These are phyloP conservation scores for Xestoiulus laeticollis DNA, from an alignment of 2,888 invertebrate species.

Conservation along the genomic window DNA sequence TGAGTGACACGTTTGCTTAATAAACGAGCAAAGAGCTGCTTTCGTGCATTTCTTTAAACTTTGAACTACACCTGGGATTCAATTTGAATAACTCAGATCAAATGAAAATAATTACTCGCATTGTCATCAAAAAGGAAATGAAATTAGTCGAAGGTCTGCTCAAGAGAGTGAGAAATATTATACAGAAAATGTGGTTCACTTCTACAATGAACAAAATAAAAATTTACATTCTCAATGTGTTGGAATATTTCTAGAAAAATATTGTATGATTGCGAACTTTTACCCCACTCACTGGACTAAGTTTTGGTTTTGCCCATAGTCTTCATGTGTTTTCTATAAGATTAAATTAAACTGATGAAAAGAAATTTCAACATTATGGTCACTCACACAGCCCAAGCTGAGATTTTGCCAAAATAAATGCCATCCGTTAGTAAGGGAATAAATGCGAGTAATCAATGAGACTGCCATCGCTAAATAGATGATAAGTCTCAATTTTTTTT, in stretches of 20 bases:
- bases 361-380: not conserved
- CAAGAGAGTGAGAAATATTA: not conserved
- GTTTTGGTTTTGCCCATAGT: not conserved
- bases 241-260: not conserved
- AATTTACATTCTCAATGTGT: not conserved
- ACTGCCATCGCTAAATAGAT: not conserved
- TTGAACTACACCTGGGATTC: not conserved
- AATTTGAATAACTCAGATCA: not conserved
- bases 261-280: not conserved
- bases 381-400: slow-evolving; percentile 41
- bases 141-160: not conserved
- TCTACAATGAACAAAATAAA: not conserved
- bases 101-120: slow-evolving; percentile 15
- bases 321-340: not conserved
- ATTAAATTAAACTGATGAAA: not conserved
- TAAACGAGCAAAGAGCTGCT: slow-evolving; percentile 45
- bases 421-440: slow-evolving; percentile 24
- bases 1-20: slow-evolving; percentile 47
- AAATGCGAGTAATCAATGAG: slow-evolving; percentile 3
- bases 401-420: slow-evolving; percentile 20
- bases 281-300: not conserved
- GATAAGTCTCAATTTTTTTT: not conserved
- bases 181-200: not conserved
- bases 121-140: not conserved
- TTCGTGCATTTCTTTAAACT: not conserved